A percentile compares a stretch with the other conserved stretches of the same genome.
phyloP scores from a whole-genome alignment of 2,113 vertebrate species.

The Cryptotis parvus region DNA sequence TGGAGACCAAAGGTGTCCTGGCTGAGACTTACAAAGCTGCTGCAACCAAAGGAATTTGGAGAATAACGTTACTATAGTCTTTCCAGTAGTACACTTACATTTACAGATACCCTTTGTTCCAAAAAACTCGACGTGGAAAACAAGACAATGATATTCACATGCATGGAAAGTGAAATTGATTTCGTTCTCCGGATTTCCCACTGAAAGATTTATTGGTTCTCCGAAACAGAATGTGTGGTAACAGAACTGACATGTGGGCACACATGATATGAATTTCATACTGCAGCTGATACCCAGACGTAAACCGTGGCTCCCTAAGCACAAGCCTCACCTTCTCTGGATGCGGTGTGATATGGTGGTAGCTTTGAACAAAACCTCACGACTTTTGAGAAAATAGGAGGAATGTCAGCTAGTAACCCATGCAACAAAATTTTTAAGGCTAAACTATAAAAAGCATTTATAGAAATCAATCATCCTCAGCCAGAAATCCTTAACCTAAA shows the following conservation, averaged over 20 bases:
- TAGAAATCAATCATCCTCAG: not conserved
- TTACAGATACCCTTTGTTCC: not conserved
- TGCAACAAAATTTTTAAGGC: not conserved
- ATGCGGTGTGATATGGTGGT: not conserved
- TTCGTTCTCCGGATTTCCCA: not conserved
- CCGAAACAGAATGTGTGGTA: not conserved
- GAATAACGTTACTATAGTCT: not conserved
- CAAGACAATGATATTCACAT: not conserved
- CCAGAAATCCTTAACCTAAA: conserved; percentile 23
- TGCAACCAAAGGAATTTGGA: conserved; percentile 12
- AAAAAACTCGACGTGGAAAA: conserved; percentile 10
- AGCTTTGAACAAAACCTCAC: not conserved
- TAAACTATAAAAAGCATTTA: not conserved
- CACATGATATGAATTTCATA: not conserved
- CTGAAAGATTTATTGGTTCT: not conserved
- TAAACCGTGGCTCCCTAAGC: not conserved
- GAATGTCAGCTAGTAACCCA: not conserved
- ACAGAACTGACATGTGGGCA: not conserved
- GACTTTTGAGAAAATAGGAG: conserved; percentile 17
- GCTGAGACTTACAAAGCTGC: not conserved
- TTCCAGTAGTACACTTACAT: not conserved
- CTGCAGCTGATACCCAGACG: not conserved
- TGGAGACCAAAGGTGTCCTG: not conserved
- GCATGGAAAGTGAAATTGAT: not conserved
- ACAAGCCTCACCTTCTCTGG: not conserved